These are phyloP conservation scores for Anaspis maculata DNA, from an alignment of 2,888 invertebrate species.

Conservation along the genomic window DNA sequence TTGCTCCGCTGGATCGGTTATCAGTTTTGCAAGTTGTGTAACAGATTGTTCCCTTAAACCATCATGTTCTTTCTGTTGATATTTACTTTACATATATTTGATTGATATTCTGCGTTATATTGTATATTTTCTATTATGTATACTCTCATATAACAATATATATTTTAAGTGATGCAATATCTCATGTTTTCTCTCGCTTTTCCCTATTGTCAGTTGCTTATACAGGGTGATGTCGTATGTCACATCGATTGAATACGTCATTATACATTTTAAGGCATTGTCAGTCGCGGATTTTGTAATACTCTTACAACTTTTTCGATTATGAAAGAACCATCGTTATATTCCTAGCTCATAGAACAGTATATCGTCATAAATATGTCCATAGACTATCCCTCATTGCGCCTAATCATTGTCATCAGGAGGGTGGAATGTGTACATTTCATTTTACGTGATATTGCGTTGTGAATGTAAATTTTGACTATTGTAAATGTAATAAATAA, in stretches of 20 bases:
- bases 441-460: conserved; percentile 15
- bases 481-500: conserved; percentile 18
- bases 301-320: conserved; percentile 9
- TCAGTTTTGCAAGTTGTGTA: conserved; percentile 10
- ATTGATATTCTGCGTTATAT: conserved; percentile 5
- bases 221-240: conserved; percentile 15
- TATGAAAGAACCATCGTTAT: conserved; percentile 8
- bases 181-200: too few species aligned
- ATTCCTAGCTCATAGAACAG: conserved; percentile 13
- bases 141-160: conserved; percentile 1
- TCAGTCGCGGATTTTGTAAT: conserved; percentile 15
- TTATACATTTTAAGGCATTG: conserved; percentile 10
- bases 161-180: conserved; percentile 6
- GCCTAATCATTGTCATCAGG: conserved; percentile 9
- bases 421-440: conserved; percentile 14
- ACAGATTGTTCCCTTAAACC: neutral
- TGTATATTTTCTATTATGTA: conserved; percentile 7
- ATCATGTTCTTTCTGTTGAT: neutral
- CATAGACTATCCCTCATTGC: conserved; percentile 8
- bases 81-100: neutral
- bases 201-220: too few species aligned
- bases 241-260: conserved; percentile 14
- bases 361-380: conserved; percentile 4
- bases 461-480: conserved; percentile 16
- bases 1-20: too few species aligned